Base-by-base conservation (phyloP, 2,797 vertebrate genomes). In the Siniperca obscura region DNA sequence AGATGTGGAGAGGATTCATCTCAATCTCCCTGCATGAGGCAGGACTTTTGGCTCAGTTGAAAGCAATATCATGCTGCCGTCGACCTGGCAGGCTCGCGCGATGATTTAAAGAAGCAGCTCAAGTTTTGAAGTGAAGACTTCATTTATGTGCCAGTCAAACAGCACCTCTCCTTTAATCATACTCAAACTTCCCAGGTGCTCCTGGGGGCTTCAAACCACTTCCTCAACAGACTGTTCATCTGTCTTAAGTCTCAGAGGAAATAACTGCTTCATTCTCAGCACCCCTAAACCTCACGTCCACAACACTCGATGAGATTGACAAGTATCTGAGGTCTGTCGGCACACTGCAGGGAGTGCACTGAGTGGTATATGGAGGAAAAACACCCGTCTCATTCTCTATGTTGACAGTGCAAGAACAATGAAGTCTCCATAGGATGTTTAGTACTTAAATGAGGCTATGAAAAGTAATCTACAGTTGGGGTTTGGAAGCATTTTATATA, bases 231-330 rank as follows among this genome's bases (percentile, higher is more conserved):
- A 69, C 9, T 1, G 7, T 61, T 73, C 60, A 22, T 72, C 42
- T 1, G 55, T 70, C 78, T 78, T 1, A 0, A 3, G 57, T 60
- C 81, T 83, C 77, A 1, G 67, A 69, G 70, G 75, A 86, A 78
- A 83, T 38, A 48, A 64, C 7, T 0, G 52, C 64, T 55, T 30
- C 19, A 10, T 25, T 55, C 36, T 34, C 55, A 52, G 64, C 52
- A 44, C 1, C 9, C 19, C 38, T 59, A 44, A 25, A 2, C 0
- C 21, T 73, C 59, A 0, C 40, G 3, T 55, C 62, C 40, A 57
- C 75, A 27, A 25, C 36, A 0, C 30, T n/a, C 30, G 0, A 36
- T 13, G 70, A 72, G 82, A 81, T 4, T n/a, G 85, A 68, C 73
- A 0, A 5, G 71, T 57, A 76, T 44, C 56, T 2, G 69, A 25